Base-by-base conservation (phyloP, 2,888 invertebrate species). In the Myathropa florea region DNA sequence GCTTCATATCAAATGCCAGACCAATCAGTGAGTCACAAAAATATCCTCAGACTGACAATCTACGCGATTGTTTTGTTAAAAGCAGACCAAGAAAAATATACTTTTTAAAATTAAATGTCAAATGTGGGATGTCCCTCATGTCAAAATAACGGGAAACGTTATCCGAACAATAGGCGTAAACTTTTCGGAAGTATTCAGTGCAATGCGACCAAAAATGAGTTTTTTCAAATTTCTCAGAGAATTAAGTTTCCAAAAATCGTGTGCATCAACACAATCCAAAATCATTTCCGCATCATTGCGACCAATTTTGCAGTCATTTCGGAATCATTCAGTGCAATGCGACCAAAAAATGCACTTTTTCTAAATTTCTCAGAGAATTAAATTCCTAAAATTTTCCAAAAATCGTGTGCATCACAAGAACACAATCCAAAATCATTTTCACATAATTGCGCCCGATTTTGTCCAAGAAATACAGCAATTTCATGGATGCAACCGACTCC, bases 401-500 rank as follows among this genome's bases (percentile, higher is more conserved):
- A 24, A 3, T n/a, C 24, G 4, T 14, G 3, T 57, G 0, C 14
- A 14, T 4, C 57, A n/a, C n/a, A 10, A 0, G 3, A 0, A 6
- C 57, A 57, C 24, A 3, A 57, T 23, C 10, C 23, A 12, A 23
- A 23, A 14, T 14, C 24, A 14, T 24, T 12, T 6, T 24, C 23
- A 12, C 24, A 14, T 10, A 7, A 57, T 24, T 10, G 24, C 9
- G 18, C 0, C 18, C 24, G 4, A 57, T 24, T 12, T 57, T 12
- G 6, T 24, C 2, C 14, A 14, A 12, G 24, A 24, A 21, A 57
- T 12, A 24, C 23, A 26, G 12, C 12, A 12, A 24, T 57, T 57
- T 57, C 23, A 57, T 24, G 24, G 12, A 24, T 24, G 14, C 12
- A 72, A 24, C 36, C 59, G 64, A 76, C 76, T 76, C 76, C 76